Evolutionary conservation across 2,888 invertebrate genomes (phyloP).

Genomic region (Leistus spinibarbis): DNA sequence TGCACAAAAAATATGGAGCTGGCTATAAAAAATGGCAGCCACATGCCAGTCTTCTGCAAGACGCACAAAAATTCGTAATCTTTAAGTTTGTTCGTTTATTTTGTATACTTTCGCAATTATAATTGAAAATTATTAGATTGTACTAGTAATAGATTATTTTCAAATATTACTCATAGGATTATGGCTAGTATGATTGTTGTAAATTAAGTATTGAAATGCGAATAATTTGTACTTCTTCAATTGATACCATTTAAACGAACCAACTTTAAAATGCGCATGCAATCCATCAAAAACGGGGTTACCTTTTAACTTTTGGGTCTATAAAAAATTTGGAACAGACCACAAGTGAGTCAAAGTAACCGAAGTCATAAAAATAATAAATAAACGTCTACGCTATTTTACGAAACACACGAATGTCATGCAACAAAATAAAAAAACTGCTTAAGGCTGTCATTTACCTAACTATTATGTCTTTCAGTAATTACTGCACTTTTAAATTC

Average conservation of each 20-base stretch:
- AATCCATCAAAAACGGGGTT: constrained; percentile 36
- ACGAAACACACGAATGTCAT: constrained; percentile 42
- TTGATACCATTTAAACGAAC: too few species aligned
- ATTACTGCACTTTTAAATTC: too few species aligned
- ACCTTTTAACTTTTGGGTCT: neutral
- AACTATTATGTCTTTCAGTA: too few species aligned
- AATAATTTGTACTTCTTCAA: too few species aligned
- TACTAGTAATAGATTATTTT: too few species aligned
- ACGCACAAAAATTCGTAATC: constrained; percentile 36
- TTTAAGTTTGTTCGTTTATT: neutral
- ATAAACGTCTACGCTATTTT: constrained; percentile 34
- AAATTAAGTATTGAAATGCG: too few species aligned
- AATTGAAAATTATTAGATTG: neutral
- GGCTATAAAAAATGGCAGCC: constrained; percentile 45
- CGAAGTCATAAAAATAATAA: neutral
- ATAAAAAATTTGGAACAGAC: neutral
- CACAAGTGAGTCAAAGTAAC: constrained; percentile 19
- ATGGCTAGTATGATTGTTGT: too few species aligned
- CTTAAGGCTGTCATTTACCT: too few species aligned
- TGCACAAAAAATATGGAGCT: constrained; percentile 41
- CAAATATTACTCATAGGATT: neutral
- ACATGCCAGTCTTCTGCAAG: constrained; percentile 44
- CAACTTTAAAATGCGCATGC: constrained; percentile 40
- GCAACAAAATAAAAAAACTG: constrained; percentile 42
- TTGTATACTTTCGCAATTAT: neutral